Percentiles rank a stretch among this genome's conserved stretches.
phyloP scores from a whole-genome alignment of 2,888 invertebrate species.

The Trissolcus brochymenae region DNA sequence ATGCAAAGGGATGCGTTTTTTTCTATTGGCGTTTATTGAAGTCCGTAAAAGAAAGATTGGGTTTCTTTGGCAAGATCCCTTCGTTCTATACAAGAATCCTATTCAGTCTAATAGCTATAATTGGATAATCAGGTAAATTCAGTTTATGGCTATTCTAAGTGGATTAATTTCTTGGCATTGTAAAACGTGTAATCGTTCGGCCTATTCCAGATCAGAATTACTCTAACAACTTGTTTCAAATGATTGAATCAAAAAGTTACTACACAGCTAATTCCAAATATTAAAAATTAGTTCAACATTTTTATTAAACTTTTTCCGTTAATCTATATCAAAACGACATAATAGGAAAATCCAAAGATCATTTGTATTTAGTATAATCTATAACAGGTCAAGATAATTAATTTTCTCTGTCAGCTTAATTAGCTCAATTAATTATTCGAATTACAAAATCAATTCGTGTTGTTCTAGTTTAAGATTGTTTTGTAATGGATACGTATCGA shows the following conservation, averaged over 20 bases:
- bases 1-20: slow-evolving; percentile 26
- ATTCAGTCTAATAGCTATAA: slow-evolving; percentile 25
- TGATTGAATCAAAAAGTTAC: slow-evolving; percentile 1
- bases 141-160: slow-evolving; percentile 25
- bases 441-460: too few relatives aligned
- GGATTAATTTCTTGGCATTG: slow-evolving; percentile 31
- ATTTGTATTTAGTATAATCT: too few relatives aligned
- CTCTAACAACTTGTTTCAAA: not conserved
- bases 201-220: slow-evolving; percentile 13
- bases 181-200: slow-evolving; percentile 7
- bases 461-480: too few relatives aligned
- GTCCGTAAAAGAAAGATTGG: slow-evolving; percentile 36
- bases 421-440: too few relatives aligned
- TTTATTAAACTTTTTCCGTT: too few relatives aligned
- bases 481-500: slow-evolving; percentile 33
- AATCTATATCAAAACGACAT: too few relatives aligned
- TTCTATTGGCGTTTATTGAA: slow-evolving; percentile 22
- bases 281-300: too few relatives aligned
- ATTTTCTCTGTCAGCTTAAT: too few relatives aligned
- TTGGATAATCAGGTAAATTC: slow-evolving; percentile 31
- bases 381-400: too few relatives aligned
- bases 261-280: not conserved
- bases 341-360: too few relatives aligned
- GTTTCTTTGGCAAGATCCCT: not conserved
- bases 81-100: slow-evolving; percentile 4